Conservation (phyloP, 2,113 vertebrate genomes). For the Oophaga pumilio region DNA sequence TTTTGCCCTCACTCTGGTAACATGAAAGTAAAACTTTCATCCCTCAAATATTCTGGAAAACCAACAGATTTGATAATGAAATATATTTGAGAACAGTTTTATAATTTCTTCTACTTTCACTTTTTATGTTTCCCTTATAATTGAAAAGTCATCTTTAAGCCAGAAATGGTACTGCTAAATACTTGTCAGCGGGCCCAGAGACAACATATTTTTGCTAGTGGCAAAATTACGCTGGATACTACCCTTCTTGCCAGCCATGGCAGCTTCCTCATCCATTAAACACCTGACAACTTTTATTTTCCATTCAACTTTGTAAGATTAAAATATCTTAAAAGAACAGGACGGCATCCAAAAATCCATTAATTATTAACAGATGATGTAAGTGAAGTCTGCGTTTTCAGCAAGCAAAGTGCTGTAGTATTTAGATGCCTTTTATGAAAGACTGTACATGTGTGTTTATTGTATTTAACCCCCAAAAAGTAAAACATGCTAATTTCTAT, state of each 20-base stretch:
- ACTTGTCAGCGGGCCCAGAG: not conserved
- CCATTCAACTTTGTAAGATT: constrained; percentile 10
- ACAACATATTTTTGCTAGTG: constrained; percentile 28
- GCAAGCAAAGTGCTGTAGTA: constrained; percentile 15
- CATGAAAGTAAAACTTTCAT: no score
- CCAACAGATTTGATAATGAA: no score
- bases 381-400: not conserved
- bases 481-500: no score
- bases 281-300: constrained; percentile 34
- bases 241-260: not conserved
- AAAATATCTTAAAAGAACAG: constrained; percentile 11
- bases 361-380: not conserved
- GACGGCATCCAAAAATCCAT: constrained; percentile 13
- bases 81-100: no score
- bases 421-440: not conserved
- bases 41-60: no score
- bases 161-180: not conserved
- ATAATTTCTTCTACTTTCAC: no score
- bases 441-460: no score
- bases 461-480: no score
- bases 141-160: not conserved
- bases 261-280: not conserved
- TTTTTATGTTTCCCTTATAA: no score
- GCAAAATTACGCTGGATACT: not conserved
- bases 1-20: no score